A percentile compares a stretch with the other conserved stretches of the same genome.
Evolutionary conservation across 1,140 invertebrate species (phyloP).

Genomic region (Drosophila insularis): DNA sequence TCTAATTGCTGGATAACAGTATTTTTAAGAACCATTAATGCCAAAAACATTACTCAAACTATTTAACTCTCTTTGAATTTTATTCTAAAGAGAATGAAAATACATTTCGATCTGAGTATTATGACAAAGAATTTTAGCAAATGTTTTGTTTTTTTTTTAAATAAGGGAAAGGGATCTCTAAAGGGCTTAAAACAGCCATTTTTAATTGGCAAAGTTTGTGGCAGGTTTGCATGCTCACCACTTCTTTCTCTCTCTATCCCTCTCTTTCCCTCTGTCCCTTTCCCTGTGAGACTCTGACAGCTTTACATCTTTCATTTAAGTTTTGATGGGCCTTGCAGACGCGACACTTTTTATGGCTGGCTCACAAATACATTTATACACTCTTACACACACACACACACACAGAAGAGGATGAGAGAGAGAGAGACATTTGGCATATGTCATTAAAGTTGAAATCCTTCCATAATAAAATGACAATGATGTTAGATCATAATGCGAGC

Average conservation of each 20-base stretch:
- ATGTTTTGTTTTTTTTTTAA: no score
- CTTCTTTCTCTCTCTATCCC: neutral
- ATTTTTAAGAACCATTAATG: neutral
- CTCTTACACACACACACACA: conserved; percentile 1
- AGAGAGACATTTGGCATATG: conserved; percentile 45
- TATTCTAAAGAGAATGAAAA: no score
- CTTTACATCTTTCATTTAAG: conserved; percentile 45
- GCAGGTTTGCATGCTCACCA: neutral
- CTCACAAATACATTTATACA: conserved; percentile 15
- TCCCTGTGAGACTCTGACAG: neutral
- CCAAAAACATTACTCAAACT: no score
- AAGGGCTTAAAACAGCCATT: neutral
- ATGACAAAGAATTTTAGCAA: no score
- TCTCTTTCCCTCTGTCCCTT: neutral
- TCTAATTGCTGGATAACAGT: neutral
- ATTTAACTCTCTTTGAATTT: no score
- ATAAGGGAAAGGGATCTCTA: neutral
- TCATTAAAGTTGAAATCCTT: conserved; percentile 54
- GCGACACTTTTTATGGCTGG: conserved; percentile 66
- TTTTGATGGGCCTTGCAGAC: conserved; percentile 65
- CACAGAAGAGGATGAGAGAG: conserved; percentile 12
- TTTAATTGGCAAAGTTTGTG: conserved; percentile 7
- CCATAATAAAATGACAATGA: conserved; percentile 48
- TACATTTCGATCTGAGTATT: no score
- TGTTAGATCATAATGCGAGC: conserved; percentile 51